Conservation (phyloP, 2,888 invertebrate genomes). For the Liopterus haemorrhoidalis region DNA sequence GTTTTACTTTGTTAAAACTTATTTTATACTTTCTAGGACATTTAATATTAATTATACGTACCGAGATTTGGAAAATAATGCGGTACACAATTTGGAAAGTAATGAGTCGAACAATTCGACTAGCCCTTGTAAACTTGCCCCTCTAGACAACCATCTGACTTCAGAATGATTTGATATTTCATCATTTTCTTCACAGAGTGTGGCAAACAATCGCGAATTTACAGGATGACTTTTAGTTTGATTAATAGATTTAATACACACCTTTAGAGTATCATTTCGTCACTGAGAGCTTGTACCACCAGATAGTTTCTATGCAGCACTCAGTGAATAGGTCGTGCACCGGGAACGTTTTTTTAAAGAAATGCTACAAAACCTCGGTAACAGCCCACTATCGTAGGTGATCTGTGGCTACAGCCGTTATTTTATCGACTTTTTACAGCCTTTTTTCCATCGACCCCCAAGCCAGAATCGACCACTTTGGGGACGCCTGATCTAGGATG, state of each 20-base stretch:
- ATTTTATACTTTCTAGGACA: neutral
- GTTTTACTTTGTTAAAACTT: neutral
- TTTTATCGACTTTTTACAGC: no score
- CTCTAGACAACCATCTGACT: no score
- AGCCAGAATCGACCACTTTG: no score
- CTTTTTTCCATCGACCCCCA: no score
- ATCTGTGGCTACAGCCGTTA: slow-evolving; percentile 11
- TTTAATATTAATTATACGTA: slow-evolving; percentile 5
- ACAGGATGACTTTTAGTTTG: no score
- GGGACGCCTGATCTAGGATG: no score
- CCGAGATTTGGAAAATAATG: slow-evolving; percentile 13
- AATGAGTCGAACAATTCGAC: no score
- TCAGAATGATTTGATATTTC: no score
- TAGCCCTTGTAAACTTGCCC: no score
- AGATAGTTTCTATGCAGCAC: slow-evolving; percentile 7
- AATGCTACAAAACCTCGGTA: slow-evolving; percentile 1
- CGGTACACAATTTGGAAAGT: slow-evolving; percentile 21
- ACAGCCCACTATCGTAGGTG: slow-evolving; percentile 1
- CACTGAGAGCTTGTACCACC: neutral
- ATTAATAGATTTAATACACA: no score
- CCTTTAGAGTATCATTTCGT: neutral
- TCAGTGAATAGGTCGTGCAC: slow-evolving; percentile 5
- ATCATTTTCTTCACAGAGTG: no score
- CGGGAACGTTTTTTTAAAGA: slow-evolving; percentile 7
- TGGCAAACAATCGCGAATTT: slow-evolving; percentile 6